Evolutionary conservation across 2,797 vertebrate genomes (phyloP).

Genomic region (Lindbergichthys nudifrons): DNA sequence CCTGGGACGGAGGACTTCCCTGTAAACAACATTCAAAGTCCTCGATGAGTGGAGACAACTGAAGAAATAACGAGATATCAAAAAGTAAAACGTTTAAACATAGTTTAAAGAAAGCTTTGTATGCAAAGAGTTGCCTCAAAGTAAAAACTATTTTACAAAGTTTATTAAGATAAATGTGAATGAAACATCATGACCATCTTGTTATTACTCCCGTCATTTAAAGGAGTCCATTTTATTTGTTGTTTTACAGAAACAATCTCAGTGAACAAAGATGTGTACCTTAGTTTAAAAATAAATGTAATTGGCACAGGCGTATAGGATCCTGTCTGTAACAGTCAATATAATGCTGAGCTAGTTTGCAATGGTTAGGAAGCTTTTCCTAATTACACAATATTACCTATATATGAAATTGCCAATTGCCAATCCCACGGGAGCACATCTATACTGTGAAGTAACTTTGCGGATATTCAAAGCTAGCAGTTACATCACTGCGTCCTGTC

Average conservation of each 20-base stretch:
- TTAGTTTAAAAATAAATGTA: no score
- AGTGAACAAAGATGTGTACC: no score
- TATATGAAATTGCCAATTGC: no score
- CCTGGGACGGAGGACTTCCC: conserved; percentile 46
- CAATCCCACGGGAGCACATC: not conserved
- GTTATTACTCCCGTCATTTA: conserved; percentile 1
- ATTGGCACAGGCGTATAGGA: no score
- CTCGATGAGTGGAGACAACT: conserved; percentile 26
- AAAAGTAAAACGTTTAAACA: not conserved
- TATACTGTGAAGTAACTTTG: not conserved
- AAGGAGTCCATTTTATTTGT: no score
- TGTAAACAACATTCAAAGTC: conserved; percentile 67
- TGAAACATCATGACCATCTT: not conserved
- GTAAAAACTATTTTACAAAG: conserved; percentile 1
- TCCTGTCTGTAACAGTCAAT: no score
- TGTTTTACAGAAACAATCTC: no score
- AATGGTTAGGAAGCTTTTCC: no score
- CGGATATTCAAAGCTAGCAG: no score
- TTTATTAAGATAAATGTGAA: conserved; percentile 3
- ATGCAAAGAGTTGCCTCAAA: not conserved
- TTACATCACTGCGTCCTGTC: no score
- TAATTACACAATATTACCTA: no score
- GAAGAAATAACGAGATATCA: conserved; percentile 12
- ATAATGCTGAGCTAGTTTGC: no score
- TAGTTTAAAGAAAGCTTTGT: not conserved